Conservation (phyloP, 2,113 vertebrate species). For the Cheilinus undulatus region DNA sequence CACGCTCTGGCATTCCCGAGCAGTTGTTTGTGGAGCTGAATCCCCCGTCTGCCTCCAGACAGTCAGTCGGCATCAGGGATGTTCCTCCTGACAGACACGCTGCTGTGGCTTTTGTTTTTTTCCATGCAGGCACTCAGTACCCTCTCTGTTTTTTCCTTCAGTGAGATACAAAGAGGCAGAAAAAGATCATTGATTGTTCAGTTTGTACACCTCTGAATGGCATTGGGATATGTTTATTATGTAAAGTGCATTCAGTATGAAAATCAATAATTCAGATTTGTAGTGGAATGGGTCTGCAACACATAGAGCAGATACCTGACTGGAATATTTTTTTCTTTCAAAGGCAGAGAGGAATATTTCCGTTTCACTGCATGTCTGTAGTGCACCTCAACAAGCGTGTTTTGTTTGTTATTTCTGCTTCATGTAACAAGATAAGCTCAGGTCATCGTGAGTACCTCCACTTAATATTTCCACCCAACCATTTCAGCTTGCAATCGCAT, state of each 20-base stretch:
- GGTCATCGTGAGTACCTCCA: constrained; percentile 24
- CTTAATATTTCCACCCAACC: constrained; percentile 39
- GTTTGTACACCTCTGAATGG: constrained; percentile 8
- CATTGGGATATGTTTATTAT: constrained; percentile 16
- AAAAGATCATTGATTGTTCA: constrained; percentile 23
- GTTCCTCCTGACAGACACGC: constrained; percentile 72
- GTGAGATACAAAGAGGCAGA: constrained; percentile 30
- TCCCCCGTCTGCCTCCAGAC: constrained; percentile 67
- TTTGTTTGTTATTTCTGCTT: constrained; percentile 62
- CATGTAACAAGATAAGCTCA: constrained; percentile 48
- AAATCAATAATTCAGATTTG: constrained; percentile 47
- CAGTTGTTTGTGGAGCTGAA: constrained; percentile 74
- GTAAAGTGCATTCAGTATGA: constrained; percentile 21
- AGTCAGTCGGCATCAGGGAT: constrained; percentile 72
- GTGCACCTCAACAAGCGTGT: constrained; percentile 1
- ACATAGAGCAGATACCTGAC: constrained; percentile 23
- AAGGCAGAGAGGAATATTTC: constrained; percentile 14
- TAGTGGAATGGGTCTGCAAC: constrained; percentile 13
- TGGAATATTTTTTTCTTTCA: constrained; percentile 11
- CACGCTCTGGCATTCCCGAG: constrained; percentile 52
- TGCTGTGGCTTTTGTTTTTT: constrained; percentile 62
- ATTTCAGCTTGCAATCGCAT: constrained; percentile 29
- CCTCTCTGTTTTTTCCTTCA: constrained; percentile 19
- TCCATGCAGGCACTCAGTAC: constrained; percentile 52
- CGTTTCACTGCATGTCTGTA: constrained; percentile 7